Percentiles rank a stretch among this genome's conserved stretches.
phyloP scores from a whole-genome alignment of 2,113 vertebrate species.

The Thomomys bottae region DNA sequence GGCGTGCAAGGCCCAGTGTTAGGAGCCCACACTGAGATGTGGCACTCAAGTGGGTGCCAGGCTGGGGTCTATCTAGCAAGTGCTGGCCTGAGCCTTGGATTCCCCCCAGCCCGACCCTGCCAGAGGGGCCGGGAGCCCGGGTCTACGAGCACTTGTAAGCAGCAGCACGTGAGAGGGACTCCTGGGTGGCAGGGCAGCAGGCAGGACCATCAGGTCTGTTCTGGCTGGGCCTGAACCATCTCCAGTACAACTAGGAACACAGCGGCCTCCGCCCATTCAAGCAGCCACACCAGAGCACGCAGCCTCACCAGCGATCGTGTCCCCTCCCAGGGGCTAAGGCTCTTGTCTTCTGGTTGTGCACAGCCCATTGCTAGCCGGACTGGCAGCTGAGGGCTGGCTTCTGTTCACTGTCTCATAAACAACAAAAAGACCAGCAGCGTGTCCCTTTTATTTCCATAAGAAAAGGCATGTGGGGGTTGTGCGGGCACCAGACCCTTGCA shows the following conservation, averaged over 20 bases:
- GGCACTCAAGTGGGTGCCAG: neutral
- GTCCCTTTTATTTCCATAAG: no score
- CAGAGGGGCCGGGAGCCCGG: neutral
- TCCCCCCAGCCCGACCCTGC: neutral
- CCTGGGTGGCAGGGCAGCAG: no score
- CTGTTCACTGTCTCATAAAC: neutral
- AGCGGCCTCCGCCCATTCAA: neutral
- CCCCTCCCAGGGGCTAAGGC: neutral
- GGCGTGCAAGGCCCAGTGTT: neutral
- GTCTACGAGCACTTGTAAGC: neutral
- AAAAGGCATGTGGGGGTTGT: no score
- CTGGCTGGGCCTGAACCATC: no score
- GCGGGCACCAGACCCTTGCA: no score
- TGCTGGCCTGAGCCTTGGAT: neutral
- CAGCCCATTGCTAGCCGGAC: neutral
- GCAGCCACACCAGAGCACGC: accelerated
- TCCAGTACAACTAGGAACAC: neutral
- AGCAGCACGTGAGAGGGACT: neutral
- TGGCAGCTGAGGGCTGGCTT: neutral
- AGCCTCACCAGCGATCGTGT: neutral
- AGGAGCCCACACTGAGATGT: neutral
- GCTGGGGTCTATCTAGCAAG: no score
- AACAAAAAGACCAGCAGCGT: no score
- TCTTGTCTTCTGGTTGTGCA: neutral
- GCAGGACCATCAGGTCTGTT: no score